A percentile compares a stretch with the other conserved stretches of the same genome.
These are phyloP conservation scores for Colinus virginianus DNA, from an alignment of 2,113 vertebrate genomes.

Conservation along the genomic window DNA sequence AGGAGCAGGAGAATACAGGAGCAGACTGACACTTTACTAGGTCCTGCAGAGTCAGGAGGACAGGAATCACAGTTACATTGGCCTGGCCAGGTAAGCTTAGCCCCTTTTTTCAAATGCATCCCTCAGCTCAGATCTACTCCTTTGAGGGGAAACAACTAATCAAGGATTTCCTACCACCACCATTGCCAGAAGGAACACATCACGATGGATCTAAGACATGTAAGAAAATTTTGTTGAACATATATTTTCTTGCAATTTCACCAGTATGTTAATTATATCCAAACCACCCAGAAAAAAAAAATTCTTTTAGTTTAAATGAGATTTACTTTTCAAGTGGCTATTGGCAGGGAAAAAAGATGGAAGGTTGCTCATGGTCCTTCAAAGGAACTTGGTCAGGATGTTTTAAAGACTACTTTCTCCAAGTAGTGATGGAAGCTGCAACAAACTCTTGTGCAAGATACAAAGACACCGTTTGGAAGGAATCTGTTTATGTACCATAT, in stretches of 20 bases:
- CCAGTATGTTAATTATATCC: background rate
- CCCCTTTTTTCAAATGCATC: background rate
- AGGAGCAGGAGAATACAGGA: background rate
- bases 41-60: background rate
- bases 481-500: background rate
- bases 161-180: background rate
- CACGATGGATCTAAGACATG: background rate
- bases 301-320: background rate
- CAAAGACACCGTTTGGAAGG: background rate
- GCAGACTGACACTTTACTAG: rapidly evolving
- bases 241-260: background rate
- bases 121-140: background rate
- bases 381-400: background rate
- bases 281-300: background rate
- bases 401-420: background rate
- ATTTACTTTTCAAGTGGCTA: background rate
- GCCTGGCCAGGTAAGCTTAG: background rate
- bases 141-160: background rate
- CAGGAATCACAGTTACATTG: rapidly evolving
- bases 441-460: background rate
- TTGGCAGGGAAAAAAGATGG: background rate
- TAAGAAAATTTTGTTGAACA: background rate
- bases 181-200: background rate
- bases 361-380: background rate
- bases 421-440: background rate